A percentile compares a stretch with the other conserved stretches of the same genome.
Conservation (phyloP, 64 coral and sea anemone genomes). For the Montipora efflorescens region DNA sequence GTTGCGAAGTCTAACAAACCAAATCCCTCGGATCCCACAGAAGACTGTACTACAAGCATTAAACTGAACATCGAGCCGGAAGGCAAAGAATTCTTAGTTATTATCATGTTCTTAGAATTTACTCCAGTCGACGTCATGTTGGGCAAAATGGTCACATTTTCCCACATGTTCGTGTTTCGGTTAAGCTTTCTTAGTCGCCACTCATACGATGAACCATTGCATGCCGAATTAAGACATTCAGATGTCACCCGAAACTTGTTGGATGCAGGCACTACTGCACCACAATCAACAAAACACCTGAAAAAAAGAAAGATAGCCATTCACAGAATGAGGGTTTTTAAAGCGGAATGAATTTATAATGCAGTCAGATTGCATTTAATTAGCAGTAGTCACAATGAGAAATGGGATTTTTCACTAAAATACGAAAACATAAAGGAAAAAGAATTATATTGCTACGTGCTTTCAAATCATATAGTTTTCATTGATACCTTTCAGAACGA, state of each 20-base stretch:
- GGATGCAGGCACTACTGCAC: neutral
- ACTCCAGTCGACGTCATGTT: neutral
- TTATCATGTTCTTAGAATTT: conserved; percentile 2
- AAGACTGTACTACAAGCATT: neutral
- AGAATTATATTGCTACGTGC: too few relatives aligned
- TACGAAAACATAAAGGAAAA: too few relatives aligned
- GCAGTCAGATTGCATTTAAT: too few relatives aligned
- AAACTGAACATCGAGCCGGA: neutral
- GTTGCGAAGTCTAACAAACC: neutral
- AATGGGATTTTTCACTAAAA: too few relatives aligned
- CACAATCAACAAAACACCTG: conserved; percentile 35
- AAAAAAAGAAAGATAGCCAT: neutral
- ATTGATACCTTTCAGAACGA: too few relatives aligned
- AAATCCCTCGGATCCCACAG: neutral
- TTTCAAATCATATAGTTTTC: too few relatives aligned
- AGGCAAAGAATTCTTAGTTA: neutral
- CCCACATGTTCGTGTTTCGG: neutral
- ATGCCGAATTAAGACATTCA: neutral
- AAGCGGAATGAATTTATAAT: too few relatives aligned
- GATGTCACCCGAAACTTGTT: conserved; percentile 20
- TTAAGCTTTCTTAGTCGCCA: neutral
- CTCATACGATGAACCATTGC: neutral
- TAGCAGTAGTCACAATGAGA: too few relatives aligned
- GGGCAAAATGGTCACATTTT: neutral
- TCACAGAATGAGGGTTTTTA: too few relatives aligned